Evolutionary conservation across 1,140 invertebrate genomes (phyloP), one percentile per base, ranked within the genome.

Genomic region (Oryctes rhinoceros): DNA sequence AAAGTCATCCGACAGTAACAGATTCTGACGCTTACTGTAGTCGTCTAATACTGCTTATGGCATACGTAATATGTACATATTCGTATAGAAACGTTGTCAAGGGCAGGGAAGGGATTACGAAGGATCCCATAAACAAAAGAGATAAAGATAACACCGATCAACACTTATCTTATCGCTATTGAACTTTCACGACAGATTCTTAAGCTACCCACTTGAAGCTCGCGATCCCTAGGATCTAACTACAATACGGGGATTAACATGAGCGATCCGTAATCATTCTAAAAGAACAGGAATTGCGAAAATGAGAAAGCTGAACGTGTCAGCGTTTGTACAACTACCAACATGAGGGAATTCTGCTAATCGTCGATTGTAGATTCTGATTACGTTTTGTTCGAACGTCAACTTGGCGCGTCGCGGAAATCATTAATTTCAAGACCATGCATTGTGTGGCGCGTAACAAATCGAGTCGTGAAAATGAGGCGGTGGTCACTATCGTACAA

Each of bases 301-400:
- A 59, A 59, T 59, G 15, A 15, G 15, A 59, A 59, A 59, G 13
- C 53, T 59, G 15, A 59, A 18, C 15, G 53, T 18, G 15, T 18
- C 53, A 15, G 3, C 7, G 15, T 59, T 59, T 59, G 18, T 18
- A 59, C 15, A 18, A 59, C 18, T 18, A 59, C 53, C 13, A 18
- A 59, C 53, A 59, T 59, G 53, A 59, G 53, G 18, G 53, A n/a
- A 59, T 59, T 59, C 53, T 59, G 53, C 53, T 59, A 53, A 53
- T 53, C 49, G 49, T 53, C n/a, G 53, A 59, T 59, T 59, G 53
- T 18, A 1, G 53, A 6, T 59, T 59, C 53, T 59, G 53, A 59
- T 59, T 59, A 59, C 53, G 18, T 59, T 59, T 59, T 59, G 53
- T n/a, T 59, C 53, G 53, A 18, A 59, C 18, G 53, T 59, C 53